These are phyloP conservation scores for Hybos culiciformis DNA, from an alignment of 2,888 invertebrate species.

Conservation along the genomic window DNA sequence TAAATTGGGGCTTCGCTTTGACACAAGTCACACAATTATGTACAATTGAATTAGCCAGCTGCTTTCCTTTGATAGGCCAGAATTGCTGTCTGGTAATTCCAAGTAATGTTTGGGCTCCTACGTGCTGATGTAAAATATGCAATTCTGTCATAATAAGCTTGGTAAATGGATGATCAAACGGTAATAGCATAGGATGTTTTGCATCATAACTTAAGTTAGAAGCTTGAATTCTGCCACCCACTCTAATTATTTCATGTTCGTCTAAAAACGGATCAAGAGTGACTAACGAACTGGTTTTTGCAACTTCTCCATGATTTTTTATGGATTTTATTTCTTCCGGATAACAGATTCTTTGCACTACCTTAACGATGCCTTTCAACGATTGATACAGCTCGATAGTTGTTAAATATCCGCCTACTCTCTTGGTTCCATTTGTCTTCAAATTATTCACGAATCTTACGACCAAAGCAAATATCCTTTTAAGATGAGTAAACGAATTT, in stretches of 20 bases:
- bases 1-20: conserved; percentile 7
- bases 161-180: conserved; percentile 10
- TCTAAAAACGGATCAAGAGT: conserved; percentile 14
- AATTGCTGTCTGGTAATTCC: conserved; percentile 12
- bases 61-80: conserved; percentile 17
- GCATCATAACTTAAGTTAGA: conserved; percentile 13
- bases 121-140: conserved; percentile 8
- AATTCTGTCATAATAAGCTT: conserved; percentile 6
- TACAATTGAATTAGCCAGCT: conserved; percentile 9
- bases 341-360: too few relatives aligned
- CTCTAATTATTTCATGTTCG: conserved; percentile 16
- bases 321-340: too few relatives aligned
- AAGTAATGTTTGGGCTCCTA: conserved; percentile 6
- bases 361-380: background rate
- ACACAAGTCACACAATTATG: conserved; percentile 14
- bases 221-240: conserved; percentile 19
- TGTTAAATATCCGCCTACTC: background rate
- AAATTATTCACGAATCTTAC: background rate
- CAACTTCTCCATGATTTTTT: too few relatives aligned
- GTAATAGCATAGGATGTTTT: conserved; percentile 19
- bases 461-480: background rate
- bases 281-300: too few relatives aligned
- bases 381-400: background rate
- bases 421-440: background rate
- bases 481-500: background rate